phyloP scores from a whole-genome alignment of 2,888 invertebrate genomes.

The Heteropelma amictum region DNA sequence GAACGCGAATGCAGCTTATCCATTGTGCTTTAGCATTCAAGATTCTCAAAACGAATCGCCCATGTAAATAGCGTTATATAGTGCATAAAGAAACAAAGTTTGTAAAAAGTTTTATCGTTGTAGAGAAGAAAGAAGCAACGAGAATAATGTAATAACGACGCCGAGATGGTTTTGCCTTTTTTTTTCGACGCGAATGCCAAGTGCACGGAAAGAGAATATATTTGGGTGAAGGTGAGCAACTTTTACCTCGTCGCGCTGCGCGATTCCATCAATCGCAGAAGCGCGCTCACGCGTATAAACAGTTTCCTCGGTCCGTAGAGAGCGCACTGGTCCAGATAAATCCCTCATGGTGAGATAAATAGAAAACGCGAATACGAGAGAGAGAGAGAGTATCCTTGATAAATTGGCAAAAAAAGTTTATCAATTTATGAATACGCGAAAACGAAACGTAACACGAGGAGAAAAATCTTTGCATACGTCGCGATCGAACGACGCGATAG shows the following conservation, averaged over 20 bases:
- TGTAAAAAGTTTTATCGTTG: background rate
- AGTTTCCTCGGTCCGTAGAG: constrained; percentile 13
- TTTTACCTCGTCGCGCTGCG: constrained; percentile 62
- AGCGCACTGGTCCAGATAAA: background rate
- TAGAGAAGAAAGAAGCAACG: background rate
- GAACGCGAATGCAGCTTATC: background rate
- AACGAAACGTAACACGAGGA: too few species aligned
- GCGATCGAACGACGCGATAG: too few species aligned
- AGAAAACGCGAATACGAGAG: background rate
- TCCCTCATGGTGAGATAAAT: constrained; percentile 33
- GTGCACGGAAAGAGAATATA: constrained; percentile 51
- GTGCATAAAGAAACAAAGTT: constrained; percentile 6
- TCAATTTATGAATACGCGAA: background rate
- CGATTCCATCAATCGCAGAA: constrained; percentile 17
- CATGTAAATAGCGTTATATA: constrained; percentile 25
- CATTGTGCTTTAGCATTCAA: background rate
- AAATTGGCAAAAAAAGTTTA: background rate
- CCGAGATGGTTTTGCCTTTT: background rate
- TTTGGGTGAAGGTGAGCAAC: constrained; percentile 72
- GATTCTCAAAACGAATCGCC: constrained; percentile 11
- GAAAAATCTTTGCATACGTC: too few species aligned
- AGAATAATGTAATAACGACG: background rate
- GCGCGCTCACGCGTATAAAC: constrained; percentile 13
- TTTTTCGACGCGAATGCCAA: constrained; percentile 63
- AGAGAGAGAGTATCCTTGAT: background rate